These are phyloP conservation scores for Lophochroa leadbeateri DNA, from an alignment of 2,113 vertebrate species.

Conservation along the genomic window DNA sequence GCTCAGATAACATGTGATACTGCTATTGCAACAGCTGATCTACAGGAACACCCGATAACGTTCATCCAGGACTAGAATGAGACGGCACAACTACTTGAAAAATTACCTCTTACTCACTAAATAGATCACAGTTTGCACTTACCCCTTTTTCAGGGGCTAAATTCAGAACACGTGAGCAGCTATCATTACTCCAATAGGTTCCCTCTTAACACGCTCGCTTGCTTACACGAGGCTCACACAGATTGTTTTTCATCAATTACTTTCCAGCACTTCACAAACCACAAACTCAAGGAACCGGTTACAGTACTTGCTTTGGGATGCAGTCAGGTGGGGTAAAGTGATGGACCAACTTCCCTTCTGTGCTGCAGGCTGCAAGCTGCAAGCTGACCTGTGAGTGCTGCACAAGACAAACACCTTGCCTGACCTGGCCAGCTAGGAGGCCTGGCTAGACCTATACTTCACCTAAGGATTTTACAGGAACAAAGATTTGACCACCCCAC, in stretches of 20 bases:
- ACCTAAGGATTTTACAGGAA: neutral
- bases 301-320: neutral
- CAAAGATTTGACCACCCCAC: neutral
- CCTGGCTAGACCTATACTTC: neutral
- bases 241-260: neutral
- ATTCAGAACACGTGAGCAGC: neutral
- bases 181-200: neutral
- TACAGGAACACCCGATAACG: neutral
- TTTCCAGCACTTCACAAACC: neutral
- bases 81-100: neutral
- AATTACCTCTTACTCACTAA: constrained; percentile 18
- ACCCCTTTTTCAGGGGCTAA: neutral
- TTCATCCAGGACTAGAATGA: neutral
- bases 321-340: neutral
- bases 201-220: neutral
- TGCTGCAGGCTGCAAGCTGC: neutral
- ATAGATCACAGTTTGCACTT: neutral
- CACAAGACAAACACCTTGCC: neutral
- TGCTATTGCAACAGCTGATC: neutral
- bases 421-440: neutral
- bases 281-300: neutral
- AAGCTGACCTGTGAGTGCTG: neutral
- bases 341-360: neutral
- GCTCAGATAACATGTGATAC: neutral
- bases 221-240: fast-evolving